A percentile compares a stretch with the other conserved stretches of the same genome.
phyloP scores from a whole-genome alignment of 2,888 invertebrate genomes.

The Glyphotaelius pellucidus region DNA sequence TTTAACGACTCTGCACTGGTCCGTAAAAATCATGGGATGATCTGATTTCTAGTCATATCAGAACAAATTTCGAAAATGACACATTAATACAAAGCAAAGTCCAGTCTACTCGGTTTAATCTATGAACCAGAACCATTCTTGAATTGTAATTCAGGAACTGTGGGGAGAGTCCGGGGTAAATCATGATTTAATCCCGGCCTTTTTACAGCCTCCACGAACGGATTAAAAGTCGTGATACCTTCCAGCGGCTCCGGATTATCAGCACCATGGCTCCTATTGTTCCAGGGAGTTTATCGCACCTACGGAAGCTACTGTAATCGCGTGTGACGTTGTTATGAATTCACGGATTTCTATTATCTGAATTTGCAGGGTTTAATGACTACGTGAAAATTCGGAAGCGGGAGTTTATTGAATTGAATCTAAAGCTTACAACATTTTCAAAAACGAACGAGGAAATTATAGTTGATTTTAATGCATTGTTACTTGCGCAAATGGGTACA shows the following conservation, averaged over 20 bases:
- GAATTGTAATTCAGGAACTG: slow-evolving; percentile 38
- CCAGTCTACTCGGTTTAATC: not conserved
- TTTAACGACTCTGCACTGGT: no score
- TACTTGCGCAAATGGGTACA: not conserved
- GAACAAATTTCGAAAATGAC: no score
- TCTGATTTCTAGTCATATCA: no score
- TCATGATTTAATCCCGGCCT: slow-evolving; percentile 59
- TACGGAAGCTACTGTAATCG: not conserved
- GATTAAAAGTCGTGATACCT: slow-evolving; percentile 59
- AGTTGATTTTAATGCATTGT: not conserved
- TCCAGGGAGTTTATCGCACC: not conserved
- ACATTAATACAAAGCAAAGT: not conserved
- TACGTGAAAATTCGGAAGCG: not conserved
- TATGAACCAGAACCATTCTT: not conserved
- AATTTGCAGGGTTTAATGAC: slow-evolving; percentile 14
- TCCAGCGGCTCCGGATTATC: slow-evolving; percentile 41
- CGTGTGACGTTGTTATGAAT: slow-evolving; percentile 26
- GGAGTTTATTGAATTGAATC: slow-evolving; percentile 20
- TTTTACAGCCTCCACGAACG: slow-evolving; percentile 59
- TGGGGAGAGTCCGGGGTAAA: slow-evolving; percentile 40
- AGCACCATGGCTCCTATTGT: slow-evolving; percentile 22
- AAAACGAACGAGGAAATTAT: not conserved
- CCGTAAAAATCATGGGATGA: no score
- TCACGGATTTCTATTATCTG: slow-evolving; percentile 20
- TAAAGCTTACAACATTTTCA: not conserved